Conservation (phyloP, 2,113 vertebrate species). For the Paedocypris sp. region DNA sequence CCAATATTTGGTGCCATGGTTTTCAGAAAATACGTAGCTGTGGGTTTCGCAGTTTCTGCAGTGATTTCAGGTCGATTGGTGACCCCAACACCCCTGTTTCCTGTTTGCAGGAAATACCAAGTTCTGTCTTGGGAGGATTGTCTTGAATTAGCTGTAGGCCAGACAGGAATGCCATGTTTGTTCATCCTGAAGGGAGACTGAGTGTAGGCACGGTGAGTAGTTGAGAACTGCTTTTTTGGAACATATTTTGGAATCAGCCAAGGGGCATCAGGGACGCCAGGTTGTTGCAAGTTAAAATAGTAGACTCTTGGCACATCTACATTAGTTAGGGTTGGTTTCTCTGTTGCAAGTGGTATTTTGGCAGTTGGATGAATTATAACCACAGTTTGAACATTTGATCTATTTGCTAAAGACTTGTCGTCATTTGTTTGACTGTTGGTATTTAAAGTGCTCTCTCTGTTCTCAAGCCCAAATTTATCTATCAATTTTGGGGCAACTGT, state of each 20-base stretch:
- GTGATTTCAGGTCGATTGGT: constrained; percentile 61
- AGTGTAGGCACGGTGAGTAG: constrained; percentile 32
- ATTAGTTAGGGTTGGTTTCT: constrained; percentile 6
- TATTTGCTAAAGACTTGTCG: constrained; percentile 8
- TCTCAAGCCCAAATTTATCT: constrained; percentile 14
- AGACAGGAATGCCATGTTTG: constrained; percentile 23
- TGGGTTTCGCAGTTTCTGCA: constrained; percentile 54
- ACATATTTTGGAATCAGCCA: constrained; percentile 47
- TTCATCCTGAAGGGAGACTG: constrained; percentile 43
- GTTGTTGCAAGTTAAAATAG: constrained; percentile 30
- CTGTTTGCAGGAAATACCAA: constrained; percentile 41
- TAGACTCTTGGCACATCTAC: constrained; percentile 20
- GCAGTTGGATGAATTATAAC: neutral
- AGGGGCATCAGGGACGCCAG: constrained; percentile 49
- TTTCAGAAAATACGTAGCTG: neutral
- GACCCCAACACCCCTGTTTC: constrained; percentile 32
- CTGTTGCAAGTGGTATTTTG: constrained; percentile 8
- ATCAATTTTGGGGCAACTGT: constrained; percentile 13
- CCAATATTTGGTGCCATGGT: constrained; percentile 12
- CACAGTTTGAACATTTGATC: neutral
- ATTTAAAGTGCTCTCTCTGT: neutral
- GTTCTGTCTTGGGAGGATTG: constrained; percentile 37
- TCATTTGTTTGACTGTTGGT: neutral
- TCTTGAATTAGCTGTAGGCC: constrained; percentile 31
- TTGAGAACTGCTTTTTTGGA: constrained; percentile 31